Evolutionary conservation across 2,113 vertebrate species (phyloP), one percentile per base, ranked within the genome.

Genomic region (Gymnorhina tibicen): DNA sequence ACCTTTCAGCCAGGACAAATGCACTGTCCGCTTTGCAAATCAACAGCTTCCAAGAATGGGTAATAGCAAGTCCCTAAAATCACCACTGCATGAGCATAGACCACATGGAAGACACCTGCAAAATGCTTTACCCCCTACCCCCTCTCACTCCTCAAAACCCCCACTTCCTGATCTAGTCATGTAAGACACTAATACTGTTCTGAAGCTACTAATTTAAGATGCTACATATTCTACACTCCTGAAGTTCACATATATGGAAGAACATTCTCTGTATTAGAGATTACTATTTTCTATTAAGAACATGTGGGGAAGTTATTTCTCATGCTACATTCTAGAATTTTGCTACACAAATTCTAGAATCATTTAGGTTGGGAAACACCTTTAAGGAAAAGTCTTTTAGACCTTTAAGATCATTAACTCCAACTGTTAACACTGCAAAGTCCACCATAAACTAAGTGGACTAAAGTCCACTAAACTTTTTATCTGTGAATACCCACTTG

Each of bases 31-130:
- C 78, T 75, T 46, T 63, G 72, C 60, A 69, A 44, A n/a, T 66
- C 26, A 95, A 20, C 1, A 41, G 18, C 30, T 76, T 83, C 55
- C 0, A 2, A 80, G 32, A 73, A 73, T 0, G 1, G 8, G 0
- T n/a, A 62, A 24, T 2, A 62, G 2, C 6, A 62, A 67, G 9
- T 35, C 58, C 30, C n/a, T 68, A 67, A 68, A 63, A 78, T 19
- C 35, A 63, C 21, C 27, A 7, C 11, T 47, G 22, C 3, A 2
- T 4, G 7, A 84, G 7, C 47, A 59, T 0, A 60, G 23, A 64
- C 11, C 24, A 53, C 41, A 24, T 11, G 11, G 11, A 94, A 74
- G 10, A 35, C 1, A 32, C 12, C 13, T 83, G 55, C 62, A 73
- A 16, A 11, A 37, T 24, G 6, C 53, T 79, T 72, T 21, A 81